A percentile compares a stretch with the other conserved stretches of the same genome.
Evolutionary conservation across 1,140 invertebrate genomes (phyloP).

Genomic region (Carcinoscorpius rotundicauda): DNA sequence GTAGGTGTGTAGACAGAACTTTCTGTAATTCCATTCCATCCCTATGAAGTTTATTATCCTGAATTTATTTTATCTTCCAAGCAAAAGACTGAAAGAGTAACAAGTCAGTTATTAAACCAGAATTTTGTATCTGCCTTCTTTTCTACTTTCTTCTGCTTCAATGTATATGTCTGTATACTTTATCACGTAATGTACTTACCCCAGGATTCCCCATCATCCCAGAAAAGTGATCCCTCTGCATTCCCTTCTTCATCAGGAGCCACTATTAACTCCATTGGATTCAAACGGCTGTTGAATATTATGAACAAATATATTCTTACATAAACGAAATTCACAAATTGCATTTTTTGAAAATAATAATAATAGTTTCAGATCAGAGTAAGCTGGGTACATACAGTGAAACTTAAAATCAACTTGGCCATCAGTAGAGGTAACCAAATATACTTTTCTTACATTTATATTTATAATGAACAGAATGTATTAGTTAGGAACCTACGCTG

Average conservation of each 20-base stretch:
- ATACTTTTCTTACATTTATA: background rate
- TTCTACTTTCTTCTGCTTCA: no score
- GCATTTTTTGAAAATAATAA: constrained; percentile 1
- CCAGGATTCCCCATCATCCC: constrained; percentile 22
- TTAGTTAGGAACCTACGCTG: no score
- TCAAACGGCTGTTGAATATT: constrained; percentile 13
- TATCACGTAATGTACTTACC: constrained; percentile 9
- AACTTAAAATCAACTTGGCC: background rate
- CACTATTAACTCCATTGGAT: constrained; percentile 18
- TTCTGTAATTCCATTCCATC: no score
- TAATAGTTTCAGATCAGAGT: background rate
- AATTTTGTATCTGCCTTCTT: no score
- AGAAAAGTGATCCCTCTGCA: constrained; percentile 20
- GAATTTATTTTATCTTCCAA: no score
- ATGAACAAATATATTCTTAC: no score
- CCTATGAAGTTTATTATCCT: no score
- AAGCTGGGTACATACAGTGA: background rate
- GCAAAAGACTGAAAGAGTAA: no score
- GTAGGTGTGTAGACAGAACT: no score
- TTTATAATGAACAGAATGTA: background rate
- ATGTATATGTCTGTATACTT: no score
- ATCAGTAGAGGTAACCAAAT: background rate
- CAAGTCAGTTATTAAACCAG: no score
- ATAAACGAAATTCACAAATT: background rate
- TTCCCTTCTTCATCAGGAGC: constrained; percentile 14